Evolutionary conservation across 2,113 vertebrate species (phyloP).

Genomic region (Heterotilapia buettikoferi): DNA sequence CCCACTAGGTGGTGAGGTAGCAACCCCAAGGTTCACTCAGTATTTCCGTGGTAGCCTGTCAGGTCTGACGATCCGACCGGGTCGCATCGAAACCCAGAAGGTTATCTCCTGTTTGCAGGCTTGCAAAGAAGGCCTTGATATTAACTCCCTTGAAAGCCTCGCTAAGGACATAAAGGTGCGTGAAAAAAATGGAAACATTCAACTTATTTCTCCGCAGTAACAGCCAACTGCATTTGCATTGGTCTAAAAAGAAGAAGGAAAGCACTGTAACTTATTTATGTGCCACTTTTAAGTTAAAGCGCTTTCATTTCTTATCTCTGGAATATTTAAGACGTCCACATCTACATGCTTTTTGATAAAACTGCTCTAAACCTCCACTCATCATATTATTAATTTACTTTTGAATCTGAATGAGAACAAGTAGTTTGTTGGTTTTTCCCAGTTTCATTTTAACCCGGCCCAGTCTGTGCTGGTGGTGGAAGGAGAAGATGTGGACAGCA

Average conservation of each 20-base stretch:
- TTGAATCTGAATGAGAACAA: neutral
- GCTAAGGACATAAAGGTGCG: slow-evolving; percentile 92
- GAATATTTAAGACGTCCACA: neutral
- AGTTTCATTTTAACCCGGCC: slow-evolving; percentile 98
- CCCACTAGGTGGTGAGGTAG: slow-evolving; percentile 84
- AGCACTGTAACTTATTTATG: neutral
- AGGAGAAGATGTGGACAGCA: slow-evolving; percentile 88
- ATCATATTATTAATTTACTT: neutral
- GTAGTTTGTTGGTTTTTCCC: slow-evolving; percentile 1
- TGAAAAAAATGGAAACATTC: neutral
- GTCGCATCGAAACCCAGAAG: slow-evolving; percentile 94
- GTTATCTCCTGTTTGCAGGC: slow-evolving; percentile 97
- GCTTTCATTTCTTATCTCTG: neutral
- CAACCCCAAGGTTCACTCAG: slow-evolving; percentile 90
- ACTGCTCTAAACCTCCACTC: neutral
- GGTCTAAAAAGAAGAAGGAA: neutral
- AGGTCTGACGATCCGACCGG: slow-evolving; percentile 89
- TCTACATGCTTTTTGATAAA: neutral
- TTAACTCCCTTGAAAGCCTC: slow-evolving; percentile 91
- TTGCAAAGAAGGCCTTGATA: slow-evolving; percentile 97
- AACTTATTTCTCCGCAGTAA: neutral
- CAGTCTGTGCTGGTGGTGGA: slow-evolving; percentile 95
- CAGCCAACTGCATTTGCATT: neutral
- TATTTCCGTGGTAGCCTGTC: slow-evolving; percentile 95
- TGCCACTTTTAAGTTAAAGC: neutral